phyloP scores from a whole-genome alignment of 2,888 invertebrate species.

The Troglohyphantes excavatus region DNA sequence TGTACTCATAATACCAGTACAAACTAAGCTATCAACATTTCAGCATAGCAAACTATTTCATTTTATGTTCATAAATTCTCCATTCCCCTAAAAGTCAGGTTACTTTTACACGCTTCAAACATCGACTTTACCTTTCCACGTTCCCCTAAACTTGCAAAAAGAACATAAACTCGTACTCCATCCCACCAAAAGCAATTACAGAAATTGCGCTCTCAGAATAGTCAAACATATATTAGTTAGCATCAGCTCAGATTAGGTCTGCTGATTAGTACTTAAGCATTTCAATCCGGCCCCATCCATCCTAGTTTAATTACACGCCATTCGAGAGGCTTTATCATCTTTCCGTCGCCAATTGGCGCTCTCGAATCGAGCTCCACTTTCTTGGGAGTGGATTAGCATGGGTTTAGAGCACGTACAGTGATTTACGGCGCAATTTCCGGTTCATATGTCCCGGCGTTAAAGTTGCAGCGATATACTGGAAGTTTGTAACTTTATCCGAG shows the following conservation, averaged over 20 bases:
- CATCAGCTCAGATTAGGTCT: not conserved
- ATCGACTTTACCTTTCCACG: not conserved
- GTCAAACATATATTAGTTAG: constrained; percentile 1
- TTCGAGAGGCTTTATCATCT: not conserved
- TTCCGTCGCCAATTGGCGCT: not conserved
- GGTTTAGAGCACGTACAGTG: not conserved
- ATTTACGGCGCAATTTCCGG: not conserved
- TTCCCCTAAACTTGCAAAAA: not conserved
- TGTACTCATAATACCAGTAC: too few relatives aligned
- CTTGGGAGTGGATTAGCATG: not conserved
- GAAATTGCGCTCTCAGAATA: not conserved
- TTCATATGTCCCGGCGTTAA: not conserved
- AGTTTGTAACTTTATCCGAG: too few relatives aligned
- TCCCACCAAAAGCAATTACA: not conserved
- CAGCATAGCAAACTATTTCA: too few relatives aligned
- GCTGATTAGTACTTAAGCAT: not conserved
- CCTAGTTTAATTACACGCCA: not conserved
- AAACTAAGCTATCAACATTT: too few relatives aligned
- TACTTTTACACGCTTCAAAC: too few relatives aligned
- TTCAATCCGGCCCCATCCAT: not conserved
- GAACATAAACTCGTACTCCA: not conserved
- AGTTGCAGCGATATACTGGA: not conserved
- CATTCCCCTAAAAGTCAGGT: too few relatives aligned
- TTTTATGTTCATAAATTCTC: too few relatives aligned
- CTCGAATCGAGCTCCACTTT: not conserved